phyloP scores from a whole-genome alignment of 2,113 vertebrate genomes.

The Nesogale talazaci region DNA sequence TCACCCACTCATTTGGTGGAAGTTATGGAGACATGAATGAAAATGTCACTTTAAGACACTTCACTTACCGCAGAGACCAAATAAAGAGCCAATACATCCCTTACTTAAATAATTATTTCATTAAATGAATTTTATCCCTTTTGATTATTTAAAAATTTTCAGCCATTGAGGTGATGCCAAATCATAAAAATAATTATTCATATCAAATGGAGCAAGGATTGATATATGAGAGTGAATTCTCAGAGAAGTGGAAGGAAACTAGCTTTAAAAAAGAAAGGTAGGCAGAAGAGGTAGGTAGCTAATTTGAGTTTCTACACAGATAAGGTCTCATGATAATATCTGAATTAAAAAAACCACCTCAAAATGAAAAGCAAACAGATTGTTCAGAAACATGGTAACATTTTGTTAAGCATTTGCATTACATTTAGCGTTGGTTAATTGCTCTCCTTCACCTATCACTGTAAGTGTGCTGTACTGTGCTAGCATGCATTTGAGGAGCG shows the following conservation, averaged over 20 bases:
- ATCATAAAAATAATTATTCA: not conserved
- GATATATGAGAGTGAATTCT: not conserved
- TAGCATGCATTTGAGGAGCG: too few relatives aligned
- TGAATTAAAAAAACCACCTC: slow-evolving; percentile 19
- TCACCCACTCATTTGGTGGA: too few relatives aligned
- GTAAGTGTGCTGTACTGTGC: too few relatives aligned
- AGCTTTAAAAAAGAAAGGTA: not conserved
- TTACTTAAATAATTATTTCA: slow-evolving; percentile 8
- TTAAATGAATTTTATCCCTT: too few relatives aligned
- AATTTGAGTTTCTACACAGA: not conserved
- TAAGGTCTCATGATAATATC: not conserved
- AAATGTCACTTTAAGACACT: too few relatives aligned
- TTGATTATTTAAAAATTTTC: too few relatives aligned
- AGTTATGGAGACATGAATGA: too few relatives aligned
- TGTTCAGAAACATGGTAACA: not conserved
- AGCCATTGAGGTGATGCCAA: too few relatives aligned
- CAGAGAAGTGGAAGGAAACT: not conserved
- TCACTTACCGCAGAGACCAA: not conserved
- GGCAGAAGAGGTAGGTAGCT: too few relatives aligned
- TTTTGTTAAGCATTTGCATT: slow-evolving; percentile 10
- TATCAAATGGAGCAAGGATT: not conserved
- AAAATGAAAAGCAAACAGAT: not conserved
- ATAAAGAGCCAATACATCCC: not conserved
- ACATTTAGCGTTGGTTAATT: not conserved
- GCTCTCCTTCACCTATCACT: too few relatives aligned